phyloP scores from a whole-genome alignment of 2,888 invertebrate genomes.

The Mystacides longicornis region DNA sequence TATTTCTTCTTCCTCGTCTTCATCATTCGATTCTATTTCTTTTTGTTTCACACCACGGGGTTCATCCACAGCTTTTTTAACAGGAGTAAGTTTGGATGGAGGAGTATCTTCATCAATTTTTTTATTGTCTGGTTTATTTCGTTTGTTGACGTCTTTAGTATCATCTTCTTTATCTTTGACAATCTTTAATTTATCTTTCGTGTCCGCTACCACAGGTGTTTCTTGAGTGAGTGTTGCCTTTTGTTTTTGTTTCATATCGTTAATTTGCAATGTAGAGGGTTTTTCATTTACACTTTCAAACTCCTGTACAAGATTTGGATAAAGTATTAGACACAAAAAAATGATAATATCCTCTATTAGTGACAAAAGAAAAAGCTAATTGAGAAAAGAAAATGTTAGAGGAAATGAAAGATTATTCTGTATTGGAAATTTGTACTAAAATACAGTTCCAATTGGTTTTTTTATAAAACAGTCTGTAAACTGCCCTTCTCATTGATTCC shows the following conservation, averaged over 20 bases:
- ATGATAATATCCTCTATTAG: neutral
- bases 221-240: neutral
- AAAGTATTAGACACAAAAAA: no score
- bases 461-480: no score
- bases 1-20: neutral
- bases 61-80: slow-evolving; percentile 4
- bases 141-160: neutral
- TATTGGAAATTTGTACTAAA: no score
- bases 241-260: neutral
- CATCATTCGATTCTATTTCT: neutral
- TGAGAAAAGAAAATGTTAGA: neutral
- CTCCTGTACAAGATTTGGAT: no score
- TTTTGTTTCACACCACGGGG: no score
- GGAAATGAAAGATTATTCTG: no score
- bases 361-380: neutral
- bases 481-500: no score
- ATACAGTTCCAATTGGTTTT: no score
- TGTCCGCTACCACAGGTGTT: no score
- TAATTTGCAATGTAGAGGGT: neutral
- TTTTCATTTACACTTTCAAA: neutral
- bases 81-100: neutral
- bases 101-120: neutral
- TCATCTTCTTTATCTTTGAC: neutral
- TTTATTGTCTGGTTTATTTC: neutral
- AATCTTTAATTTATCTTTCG: neutral